Conservation (phyloP, 2,113 vertebrate species). For the Siphamia tubifer region DNA sequence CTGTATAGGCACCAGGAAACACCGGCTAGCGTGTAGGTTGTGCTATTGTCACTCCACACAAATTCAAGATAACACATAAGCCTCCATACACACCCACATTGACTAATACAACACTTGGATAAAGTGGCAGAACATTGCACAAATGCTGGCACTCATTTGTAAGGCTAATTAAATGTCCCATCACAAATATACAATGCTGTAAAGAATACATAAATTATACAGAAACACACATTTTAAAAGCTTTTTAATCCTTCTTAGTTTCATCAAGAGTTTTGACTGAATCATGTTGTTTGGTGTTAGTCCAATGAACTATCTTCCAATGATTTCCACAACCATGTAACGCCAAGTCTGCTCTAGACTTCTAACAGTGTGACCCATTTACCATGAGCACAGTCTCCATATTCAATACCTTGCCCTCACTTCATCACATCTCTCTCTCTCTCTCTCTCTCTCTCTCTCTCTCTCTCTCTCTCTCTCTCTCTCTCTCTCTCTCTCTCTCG, state of each 20-base stretch:
- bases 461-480: conserved; percentile 3
- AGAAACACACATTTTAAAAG: conserved; percentile 7
- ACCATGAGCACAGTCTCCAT: conserved; percentile 42
- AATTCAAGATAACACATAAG: conserved; percentile 71
- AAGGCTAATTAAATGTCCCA: conserved; percentile 58
- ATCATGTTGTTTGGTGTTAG: conserved; percentile 18
- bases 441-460: conserved; percentile 7
- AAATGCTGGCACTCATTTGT: conserved; percentile 36
- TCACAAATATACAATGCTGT: conserved; percentile 25
- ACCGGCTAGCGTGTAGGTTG: conserved; percentile 58
- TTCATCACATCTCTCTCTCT: conserved; percentile 1
- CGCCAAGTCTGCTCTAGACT: conserved; percentile 38
- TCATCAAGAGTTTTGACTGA: neutral
- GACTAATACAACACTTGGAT: conserved; percentile 70
- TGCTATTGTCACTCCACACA: conserved; percentile 63
- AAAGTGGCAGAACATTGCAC: conserved; percentile 65
- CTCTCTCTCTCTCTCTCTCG: conserved; percentile 4
- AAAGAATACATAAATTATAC: conserved; percentile 18
- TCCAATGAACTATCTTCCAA: neutral
- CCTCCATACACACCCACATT: conserved; percentile 73
- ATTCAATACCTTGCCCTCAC: conserved; percentile 41
- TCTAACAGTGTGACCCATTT: conserved; percentile 72
- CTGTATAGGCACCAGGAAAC: conserved; percentile 37
- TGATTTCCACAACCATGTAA: conserved; percentile 3
- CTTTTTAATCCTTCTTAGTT: neutral